phyloP scores from a whole-genome alignment of 2,113 vertebrate species.

The Paedocypris sp. region DNA sequence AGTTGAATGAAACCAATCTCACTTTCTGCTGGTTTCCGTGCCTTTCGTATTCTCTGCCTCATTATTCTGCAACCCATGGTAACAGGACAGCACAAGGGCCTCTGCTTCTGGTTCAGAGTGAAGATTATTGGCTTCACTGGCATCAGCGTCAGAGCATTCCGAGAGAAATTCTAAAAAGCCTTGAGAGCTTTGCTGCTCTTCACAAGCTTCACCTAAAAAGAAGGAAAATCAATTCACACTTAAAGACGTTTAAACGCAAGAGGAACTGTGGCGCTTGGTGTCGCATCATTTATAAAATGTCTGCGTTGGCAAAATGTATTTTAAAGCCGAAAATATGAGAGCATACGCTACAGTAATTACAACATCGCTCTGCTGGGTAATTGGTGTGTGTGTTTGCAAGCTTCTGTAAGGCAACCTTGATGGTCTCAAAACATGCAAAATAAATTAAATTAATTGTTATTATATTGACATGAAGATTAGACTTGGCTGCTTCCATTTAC shows the following conservation, averaged over 20 bases:
- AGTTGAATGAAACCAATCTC: not conserved
- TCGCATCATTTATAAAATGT: too few species aligned
- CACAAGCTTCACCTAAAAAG: constrained; percentile 37
- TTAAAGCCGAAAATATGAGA: too few species aligned
- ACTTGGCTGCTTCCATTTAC: constrained; percentile 29
- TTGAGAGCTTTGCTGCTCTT: constrained; percentile 37
- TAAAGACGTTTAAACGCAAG: too few species aligned
- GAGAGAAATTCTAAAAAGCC: constrained; percentile 53
- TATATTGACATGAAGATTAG: not conserved
- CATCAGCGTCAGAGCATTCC: constrained; percentile 50
- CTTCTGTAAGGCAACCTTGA: too few species aligned
- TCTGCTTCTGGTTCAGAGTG: constrained; percentile 54
- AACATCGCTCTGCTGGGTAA: too few species aligned
- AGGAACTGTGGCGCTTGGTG: too few species aligned
- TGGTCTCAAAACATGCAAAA: too few species aligned
- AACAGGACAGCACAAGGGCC: constrained; percentile 48
- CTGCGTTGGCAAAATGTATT: too few species aligned
- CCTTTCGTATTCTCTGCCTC: not conserved
- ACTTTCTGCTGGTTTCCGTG: constrained; percentile 1
- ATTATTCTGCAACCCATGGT: constrained; percentile 34
- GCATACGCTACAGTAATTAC: too few species aligned
- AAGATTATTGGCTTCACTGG: constrained; percentile 16
- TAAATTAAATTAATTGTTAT: too few species aligned
- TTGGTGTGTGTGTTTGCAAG: too few species aligned
- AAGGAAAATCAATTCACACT: not conserved